These are phyloP conservation scores for Scrobipalpa costella DNA, from an alignment of 2,888 invertebrate genomes.

Conservation along the genomic window DNA sequence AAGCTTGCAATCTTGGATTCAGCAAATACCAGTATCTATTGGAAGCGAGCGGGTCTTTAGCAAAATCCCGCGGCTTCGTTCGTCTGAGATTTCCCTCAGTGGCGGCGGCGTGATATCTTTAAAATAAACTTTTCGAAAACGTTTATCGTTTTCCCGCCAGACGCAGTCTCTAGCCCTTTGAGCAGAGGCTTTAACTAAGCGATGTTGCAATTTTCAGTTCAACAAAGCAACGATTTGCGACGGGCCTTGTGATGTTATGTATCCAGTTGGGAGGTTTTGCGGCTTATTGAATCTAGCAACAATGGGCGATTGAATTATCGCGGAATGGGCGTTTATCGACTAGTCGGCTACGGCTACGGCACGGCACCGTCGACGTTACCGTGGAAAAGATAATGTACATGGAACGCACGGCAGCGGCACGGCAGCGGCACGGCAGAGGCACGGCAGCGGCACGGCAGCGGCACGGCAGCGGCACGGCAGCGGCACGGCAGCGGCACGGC, in stretches of 20 bases:
- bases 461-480: too few relatives aligned
- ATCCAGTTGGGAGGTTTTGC: background rate
- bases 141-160: slow-evolving; percentile 17
- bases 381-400: too few relatives aligned
- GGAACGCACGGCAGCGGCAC: too few relatives aligned
- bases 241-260: background rate
- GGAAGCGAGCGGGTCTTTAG: slow-evolving; percentile 65
- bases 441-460: too few relatives aligned
- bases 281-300: background rate
- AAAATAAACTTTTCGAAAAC: slow-evolving; percentile 24
- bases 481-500: too few relatives aligned
- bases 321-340: too few relatives aligned
- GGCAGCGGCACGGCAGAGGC: too few relatives aligned
- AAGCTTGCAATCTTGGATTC: slow-evolving; percentile 67
- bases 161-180: slow-evolving; percentile 4
- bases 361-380: too few relatives aligned
- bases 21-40: slow-evolving; percentile 70
- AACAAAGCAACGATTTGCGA: slow-evolving; percentile 8
- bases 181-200: background rate
- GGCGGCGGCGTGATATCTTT: slow-evolving; percentile 19
- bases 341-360: too few relatives aligned
- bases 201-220: slow-evolving; percentile 10
- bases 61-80: slow-evolving; percentile 61
- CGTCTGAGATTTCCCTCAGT: slow-evolving; percentile 41
- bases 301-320: too few relatives aligned